Percentiles rank a stretch among this genome's conserved stretches.
phyloP scores from a whole-genome alignment of 2,797 vertebrate species.

The Pangasius sanitwongsei region DNA sequence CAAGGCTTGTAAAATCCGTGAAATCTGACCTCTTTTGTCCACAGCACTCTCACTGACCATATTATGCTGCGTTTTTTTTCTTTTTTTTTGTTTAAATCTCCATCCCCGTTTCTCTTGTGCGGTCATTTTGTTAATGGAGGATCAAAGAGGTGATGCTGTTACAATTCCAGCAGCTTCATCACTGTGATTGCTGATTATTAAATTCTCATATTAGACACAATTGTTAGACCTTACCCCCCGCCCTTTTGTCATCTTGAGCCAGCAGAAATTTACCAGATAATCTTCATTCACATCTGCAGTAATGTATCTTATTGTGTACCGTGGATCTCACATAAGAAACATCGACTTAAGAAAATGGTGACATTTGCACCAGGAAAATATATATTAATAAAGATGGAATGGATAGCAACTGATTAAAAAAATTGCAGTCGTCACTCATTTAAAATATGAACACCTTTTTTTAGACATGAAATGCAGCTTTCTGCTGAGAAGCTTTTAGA shows the following conservation, averaged over 20 bases:
- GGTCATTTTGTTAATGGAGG: conserved; percentile 37
- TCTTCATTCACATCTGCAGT: conserved; percentile 35
- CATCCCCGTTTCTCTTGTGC: not conserved
- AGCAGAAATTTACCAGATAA: conserved; percentile 26
- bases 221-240: not conserved
- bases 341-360: not conserved
- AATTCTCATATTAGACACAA: not conserved
- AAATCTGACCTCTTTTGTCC: not conserved
- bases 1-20: not conserved
- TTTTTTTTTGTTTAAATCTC: not conserved
- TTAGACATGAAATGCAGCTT: conserved; percentile 8
- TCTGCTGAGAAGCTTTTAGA: conserved; percentile 27
- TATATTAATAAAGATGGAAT: not conserved
- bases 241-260: conserved; percentile 9
- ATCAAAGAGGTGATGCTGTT: conserved; percentile 5
- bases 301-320: not conserved
- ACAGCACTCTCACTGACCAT: not conserved
- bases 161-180: conserved; percentile 50
- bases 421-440: conserved; percentile 7
- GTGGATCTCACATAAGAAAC: not conserved
- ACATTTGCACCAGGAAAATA: not conserved
- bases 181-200: conserved; percentile 46
- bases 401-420: not conserved
- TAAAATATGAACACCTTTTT: not conserved
- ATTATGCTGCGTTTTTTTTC: not conserved